Base-by-base conservation (phyloP, 2,888 invertebrate species). In the Psylliodes chrysocephalus region DNA sequence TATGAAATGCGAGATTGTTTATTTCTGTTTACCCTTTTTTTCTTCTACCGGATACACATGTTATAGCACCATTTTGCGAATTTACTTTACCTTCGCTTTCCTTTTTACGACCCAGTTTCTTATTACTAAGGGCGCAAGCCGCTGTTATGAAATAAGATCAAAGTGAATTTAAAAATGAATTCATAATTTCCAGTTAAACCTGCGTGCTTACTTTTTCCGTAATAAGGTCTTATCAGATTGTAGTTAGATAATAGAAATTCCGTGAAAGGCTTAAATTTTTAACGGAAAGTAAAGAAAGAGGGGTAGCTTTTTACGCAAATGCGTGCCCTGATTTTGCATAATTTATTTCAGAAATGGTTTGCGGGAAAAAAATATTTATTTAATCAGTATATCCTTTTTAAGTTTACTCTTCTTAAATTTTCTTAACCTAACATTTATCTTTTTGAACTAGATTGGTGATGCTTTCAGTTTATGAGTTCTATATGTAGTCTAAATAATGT, bases 71-170 rank as follows among this genome's bases (percentile, higher is more conserved):
- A 25, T 46, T 46, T 46, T 25, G 22, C n/a, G 22, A 46, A 25
- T 46, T 46, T 46, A 19, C 22, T n/a, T 46, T 46, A 19, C 22
- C 22, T 46, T 46, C 8, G 19, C 7, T 46, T 25, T 14, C 17
- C 44, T 5, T 25, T 46, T 46, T 22, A 46, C 46, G 46, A 4
- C 3, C 7, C 46, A 46, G 19, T 22, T 46, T 19, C 22, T 46
- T 22, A 18, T 44, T 44, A 44, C 18, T 44, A 44, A 44, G 5
- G 44, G 12, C 7, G 17, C 6, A 7, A 12, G 19, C 5, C 1
- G 46, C n/a, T 25, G 22, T 46, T 46, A 46, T 46, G 19, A 46
- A 46, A 46, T 46, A 46, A 46, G 46, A 46, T 46, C 46, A 46
- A 46, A 46, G 46, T n/a, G 22, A 17, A 46, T 46, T 46, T 2